phyloP scores from a whole-genome alignment of 2,113 vertebrate genomes.

The Oenanthe melanoleuca region DNA sequence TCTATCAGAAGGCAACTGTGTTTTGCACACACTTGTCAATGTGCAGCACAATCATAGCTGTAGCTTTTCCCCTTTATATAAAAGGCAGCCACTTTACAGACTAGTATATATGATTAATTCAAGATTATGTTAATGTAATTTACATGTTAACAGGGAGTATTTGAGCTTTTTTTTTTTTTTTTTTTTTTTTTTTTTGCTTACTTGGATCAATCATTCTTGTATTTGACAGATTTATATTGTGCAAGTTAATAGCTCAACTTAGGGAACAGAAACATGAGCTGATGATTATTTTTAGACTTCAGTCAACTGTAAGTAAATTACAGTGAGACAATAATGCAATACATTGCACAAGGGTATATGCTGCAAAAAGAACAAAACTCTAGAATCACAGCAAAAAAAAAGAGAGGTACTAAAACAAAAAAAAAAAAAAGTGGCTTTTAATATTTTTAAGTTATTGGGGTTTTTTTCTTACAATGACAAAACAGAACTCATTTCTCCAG shows the following conservation, averaged over 20 bases:
- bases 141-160: constrained; percentile 54
- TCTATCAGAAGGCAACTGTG: constrained; percentile 10
- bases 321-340: not conserved
- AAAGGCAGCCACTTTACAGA: constrained; percentile 42
- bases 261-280: not conserved
- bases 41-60: not conserved
- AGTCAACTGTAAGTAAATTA: constrained; percentile 33
- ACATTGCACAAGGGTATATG: not conserved
- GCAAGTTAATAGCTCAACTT: constrained; percentile 25
- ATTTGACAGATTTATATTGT: constrained; percentile 32
- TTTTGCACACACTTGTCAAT: constrained; percentile 40
- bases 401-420: not conserved
- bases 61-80: constrained; percentile 35
- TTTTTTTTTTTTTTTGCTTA: constrained; percentile 37
- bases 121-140: constrained; percentile 68
- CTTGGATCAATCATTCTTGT: constrained; percentile 37
- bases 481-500: not conserved
- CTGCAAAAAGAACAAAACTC: not conserved
- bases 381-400: not conserved
- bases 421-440: not conserved
- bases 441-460: not conserved
- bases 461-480: not conserved
- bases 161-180: constrained; percentile 31
- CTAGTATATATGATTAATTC: constrained; percentile 50
- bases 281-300: constrained; percentile 53